These are phyloP conservation scores for Ornithoptera priamus DNA, from an alignment of 2,888 invertebrate genomes.

Conservation along the genomic window DNA sequence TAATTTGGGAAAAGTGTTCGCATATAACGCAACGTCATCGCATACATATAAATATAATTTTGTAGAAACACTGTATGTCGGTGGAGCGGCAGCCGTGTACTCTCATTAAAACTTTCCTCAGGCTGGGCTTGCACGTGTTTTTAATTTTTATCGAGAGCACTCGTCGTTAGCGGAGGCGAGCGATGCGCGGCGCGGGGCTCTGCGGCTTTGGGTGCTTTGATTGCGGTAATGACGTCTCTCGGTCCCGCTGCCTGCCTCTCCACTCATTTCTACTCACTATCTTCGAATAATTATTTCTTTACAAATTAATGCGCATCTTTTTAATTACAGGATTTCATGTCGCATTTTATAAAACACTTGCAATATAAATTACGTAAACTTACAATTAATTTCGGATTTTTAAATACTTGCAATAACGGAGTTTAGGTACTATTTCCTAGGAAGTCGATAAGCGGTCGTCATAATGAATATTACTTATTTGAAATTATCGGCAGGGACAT, in stretches of 20 bases:
- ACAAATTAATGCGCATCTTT: slow-evolving; percentile 65
- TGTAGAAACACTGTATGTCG: slow-evolving; percentile 46
- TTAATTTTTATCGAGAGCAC: slow-evolving; percentile 81
- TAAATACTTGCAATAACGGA: not conserved
- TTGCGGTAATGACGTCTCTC: slow-evolving; percentile 78
- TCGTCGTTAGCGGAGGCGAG: slow-evolving; percentile 66
- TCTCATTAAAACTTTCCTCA: slow-evolving; percentile 80
- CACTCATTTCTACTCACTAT: slow-evolving; percentile 66
- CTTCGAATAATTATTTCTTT: slow-evolving; percentile 70
- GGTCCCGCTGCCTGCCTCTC: slow-evolving; percentile 43
- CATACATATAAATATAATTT: slow-evolving; percentile 17
- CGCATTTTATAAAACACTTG: slow-evolving; percentile 14
- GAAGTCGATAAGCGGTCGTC: too few relatives aligned
- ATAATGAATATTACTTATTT: too few relatives aligned
- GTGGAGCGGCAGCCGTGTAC: slow-evolving; percentile 63
- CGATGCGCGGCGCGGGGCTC: slow-evolving; percentile 40
- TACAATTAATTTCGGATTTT: not conserved
- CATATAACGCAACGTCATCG: slow-evolving; percentile 27
- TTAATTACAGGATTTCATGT: slow-evolving; percentile 46
- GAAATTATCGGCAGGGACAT: too few relatives aligned
- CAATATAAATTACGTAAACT: slow-evolving; percentile 16
- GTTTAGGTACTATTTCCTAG: too few relatives aligned
- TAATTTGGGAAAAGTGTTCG: slow-evolving; percentile 34
- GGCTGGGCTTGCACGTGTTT: slow-evolving; percentile 79
- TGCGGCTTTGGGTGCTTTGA: slow-evolving; percentile 73